phyloP scores from a whole-genome alignment of 2,113 vertebrate genomes.

The Galbula dea region DNA sequence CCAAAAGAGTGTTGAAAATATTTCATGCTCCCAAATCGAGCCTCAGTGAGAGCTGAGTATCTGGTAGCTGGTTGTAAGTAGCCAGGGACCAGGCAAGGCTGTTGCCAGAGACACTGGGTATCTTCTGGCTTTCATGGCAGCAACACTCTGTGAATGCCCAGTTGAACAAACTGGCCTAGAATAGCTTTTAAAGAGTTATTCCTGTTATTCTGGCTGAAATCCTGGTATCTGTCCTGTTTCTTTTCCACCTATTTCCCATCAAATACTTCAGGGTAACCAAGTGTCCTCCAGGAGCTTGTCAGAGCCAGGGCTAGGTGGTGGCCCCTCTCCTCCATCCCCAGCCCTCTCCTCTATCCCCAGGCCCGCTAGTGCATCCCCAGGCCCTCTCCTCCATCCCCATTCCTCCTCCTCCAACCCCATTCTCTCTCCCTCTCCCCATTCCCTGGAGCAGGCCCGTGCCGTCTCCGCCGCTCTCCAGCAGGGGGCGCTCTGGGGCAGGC shows the following conservation, averaged over 20 bases:
- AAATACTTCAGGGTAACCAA: not conserved
- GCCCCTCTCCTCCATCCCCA: not conserved
- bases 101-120: not conserved
- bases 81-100: not conserved
- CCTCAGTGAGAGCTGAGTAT: no score
- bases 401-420: no score
- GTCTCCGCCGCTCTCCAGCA: not conserved
- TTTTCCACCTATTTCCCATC: not conserved
- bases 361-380: no score
- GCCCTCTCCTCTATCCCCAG: no score
- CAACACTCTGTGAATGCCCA: not conserved
- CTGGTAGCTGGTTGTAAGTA: no score
- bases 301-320: not conserved
- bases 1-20: no score
- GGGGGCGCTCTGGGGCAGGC: not conserved
- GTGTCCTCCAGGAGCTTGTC: not conserved
- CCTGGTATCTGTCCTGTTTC: not conserved
- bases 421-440: no score
- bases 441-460: not conserved
- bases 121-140: not conserved
- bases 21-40: no score
- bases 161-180: not conserved
- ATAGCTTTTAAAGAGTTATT: not conserved
- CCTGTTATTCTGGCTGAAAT: not conserved
- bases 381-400: not conserved